Evolutionary conservation across 1,140 invertebrate species (phyloP).

Genomic region (Platyscapa corneri): DNA sequence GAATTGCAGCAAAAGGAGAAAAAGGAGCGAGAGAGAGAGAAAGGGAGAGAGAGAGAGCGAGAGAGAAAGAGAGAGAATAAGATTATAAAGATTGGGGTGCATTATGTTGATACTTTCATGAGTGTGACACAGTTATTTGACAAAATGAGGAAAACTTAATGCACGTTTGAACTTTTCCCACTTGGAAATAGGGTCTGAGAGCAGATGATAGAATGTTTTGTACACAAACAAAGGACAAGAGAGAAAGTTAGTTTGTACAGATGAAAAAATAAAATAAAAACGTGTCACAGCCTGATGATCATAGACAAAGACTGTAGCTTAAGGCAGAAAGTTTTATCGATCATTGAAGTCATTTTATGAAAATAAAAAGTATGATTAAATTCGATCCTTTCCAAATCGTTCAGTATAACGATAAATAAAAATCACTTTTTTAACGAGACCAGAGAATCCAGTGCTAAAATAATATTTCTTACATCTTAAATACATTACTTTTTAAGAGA

Average conservation of each 20-base stretch:
- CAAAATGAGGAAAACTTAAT: conserved; percentile 39
- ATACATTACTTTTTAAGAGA: not conserved
- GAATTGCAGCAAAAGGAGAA: conserved; percentile 44
- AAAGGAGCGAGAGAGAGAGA: conserved; percentile 35
- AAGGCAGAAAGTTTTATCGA: conserved; percentile 71
- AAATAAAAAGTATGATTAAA: conserved; percentile 56
- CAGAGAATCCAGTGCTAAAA: conserved; percentile 20
- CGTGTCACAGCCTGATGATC: conserved; percentile 33
- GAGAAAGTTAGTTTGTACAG: conserved; percentile 58
- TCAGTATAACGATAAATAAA: conserved; percentile 50
- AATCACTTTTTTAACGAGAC: conserved; percentile 42
- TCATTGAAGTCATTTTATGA: conserved; percentile 58
- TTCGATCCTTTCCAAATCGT: conserved; percentile 64
- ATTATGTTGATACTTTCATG: conserved; percentile 51
- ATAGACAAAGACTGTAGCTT: conserved; percentile 71
- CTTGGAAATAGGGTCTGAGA: conserved; percentile 41
- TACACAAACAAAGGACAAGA: conserved; percentile 41
- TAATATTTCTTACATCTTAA: no score
- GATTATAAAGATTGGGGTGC: conserved; percentile 33
- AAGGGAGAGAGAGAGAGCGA: conserved; percentile 4
- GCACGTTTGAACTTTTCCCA: conserved; percentile 45
- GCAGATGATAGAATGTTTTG: conserved; percentile 51
- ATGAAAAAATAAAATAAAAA: conserved; percentile 58
- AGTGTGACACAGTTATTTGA: conserved; percentile 51
- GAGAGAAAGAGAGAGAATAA: conserved; percentile 29